Evolutionary conservation across 2,888 invertebrate species (phyloP).

Genomic region (Phalera bucephala): DNA sequence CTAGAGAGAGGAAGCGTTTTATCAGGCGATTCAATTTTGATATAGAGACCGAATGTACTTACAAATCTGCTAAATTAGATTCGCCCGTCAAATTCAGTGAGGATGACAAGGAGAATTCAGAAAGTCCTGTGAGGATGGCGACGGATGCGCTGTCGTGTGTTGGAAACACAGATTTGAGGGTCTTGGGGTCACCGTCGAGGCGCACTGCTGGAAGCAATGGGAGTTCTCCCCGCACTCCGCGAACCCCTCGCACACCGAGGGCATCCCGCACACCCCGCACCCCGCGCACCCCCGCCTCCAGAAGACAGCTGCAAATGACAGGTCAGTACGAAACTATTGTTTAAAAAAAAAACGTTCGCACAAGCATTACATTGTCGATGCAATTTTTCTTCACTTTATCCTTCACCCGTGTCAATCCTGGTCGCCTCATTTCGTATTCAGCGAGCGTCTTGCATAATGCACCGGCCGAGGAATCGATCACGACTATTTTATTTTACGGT

Average conservation of each 20-base stretch:
- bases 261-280: conserved; percentile 68
- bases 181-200: conserved; percentile 69
- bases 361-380: conserved; percentile 5
- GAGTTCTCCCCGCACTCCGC: conserved; percentile 62
- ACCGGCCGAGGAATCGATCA: conserved; percentile 27
- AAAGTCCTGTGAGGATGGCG: conserved; percentile 60
- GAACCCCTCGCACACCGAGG: conserved; percentile 61
- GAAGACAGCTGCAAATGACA: conserved; percentile 80
- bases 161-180: conserved; percentile 66
- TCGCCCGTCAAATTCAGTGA: conserved; percentile 74
- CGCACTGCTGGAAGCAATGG: conserved; percentile 49
- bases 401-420: conserved; percentile 16
- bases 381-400: conserved; percentile 17
- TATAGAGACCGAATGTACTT: conserved; percentile 71
- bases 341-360: conserved; percentile 7
- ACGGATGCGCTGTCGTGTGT: conserved; percentile 69
- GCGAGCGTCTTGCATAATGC: conserved; percentile 37
- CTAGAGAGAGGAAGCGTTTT: conserved; percentile 82
- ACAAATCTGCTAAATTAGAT: conserved; percentile 64
- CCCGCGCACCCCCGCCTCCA: conserved; percentile 72
- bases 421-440: conserved; percentile 38
- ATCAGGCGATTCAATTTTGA: conserved; percentile 84
- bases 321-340: conserved; percentile 52
- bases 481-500: conserved; percentile 30
- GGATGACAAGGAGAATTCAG: conserved; percentile 63